Conservation (phyloP, 2,888 invertebrate genomes). For the Meliscaeva auricollis region DNA sequence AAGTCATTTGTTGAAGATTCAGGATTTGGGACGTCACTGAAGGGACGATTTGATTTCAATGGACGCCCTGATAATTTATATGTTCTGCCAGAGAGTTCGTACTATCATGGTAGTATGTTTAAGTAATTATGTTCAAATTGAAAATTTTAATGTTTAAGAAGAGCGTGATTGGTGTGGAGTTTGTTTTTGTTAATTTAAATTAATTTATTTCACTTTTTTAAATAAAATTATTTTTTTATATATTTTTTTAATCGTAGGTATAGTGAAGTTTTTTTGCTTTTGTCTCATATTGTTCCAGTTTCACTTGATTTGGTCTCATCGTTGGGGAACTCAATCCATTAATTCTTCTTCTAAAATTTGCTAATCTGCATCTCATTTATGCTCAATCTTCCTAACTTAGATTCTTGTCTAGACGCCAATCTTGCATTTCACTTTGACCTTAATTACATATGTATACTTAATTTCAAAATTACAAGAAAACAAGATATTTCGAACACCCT, state of each 20-base stretch:
- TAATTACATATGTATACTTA: too few relatives aligned
- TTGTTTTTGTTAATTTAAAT: constrained; percentile 2
- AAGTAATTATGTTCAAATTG: constrained; percentile 15
- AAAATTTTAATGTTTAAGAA: neutral
- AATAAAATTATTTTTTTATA: neutral
- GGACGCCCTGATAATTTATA: constrained; percentile 63
- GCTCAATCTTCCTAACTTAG: too few relatives aligned
- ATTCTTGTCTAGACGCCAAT: too few relatives aligned
- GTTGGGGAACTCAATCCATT: too few relatives aligned
- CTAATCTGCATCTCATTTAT: too few relatives aligned
- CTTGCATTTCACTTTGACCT: too few relatives aligned
- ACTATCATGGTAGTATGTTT: constrained; percentile 60
- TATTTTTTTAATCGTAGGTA: neutral
- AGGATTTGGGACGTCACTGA: constrained; percentile 40
- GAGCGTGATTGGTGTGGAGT: neutral
- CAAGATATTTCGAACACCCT: neutral
- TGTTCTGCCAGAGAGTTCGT: constrained; percentile 60
- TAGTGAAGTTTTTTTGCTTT: too few relatives aligned
- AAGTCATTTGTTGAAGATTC: constrained; percentile 58
- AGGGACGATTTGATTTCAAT: constrained; percentile 64
- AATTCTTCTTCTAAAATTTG: too few relatives aligned
- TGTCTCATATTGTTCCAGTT: too few relatives aligned
- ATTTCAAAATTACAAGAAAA: neutral
- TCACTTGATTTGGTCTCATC: too few relatives aligned
- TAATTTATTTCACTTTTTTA: constrained; percentile 16